Evolutionary conservation across 2,797 vertebrate species (phyloP), one percentile per base, ranked within the genome.

Genomic region (Rhodeus uyekii): DNA sequence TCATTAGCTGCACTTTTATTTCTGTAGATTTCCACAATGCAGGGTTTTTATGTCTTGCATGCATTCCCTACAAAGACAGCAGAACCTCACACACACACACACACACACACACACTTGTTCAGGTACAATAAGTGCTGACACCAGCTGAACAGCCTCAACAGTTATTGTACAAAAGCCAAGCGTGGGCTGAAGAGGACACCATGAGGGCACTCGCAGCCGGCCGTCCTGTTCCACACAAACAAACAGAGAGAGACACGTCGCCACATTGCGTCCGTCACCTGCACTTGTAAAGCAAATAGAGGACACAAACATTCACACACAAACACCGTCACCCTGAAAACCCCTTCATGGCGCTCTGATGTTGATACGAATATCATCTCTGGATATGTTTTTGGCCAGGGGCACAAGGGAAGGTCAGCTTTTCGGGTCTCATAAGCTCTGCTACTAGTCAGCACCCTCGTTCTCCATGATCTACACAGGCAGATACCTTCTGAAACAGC

Each of bases 141-240:
- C 12, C 2, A 8, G 75, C 82, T 84, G 55, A 61, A 86, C 68
- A 74, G 32, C 48, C 14, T 68, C 8, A 60, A 64, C 50, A 78
- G 58, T 53, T 76, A 32, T 42, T 84, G 80, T 71, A 69, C 46
- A 44, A 76, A 76, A 82, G 85, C 83, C 80, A 80, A 60, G 80
- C 81, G 83, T 86, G 83, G 83, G 83, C 82, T 78, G 39, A 77
- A 78, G 73, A 81, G 83, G 58, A 74, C 79, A 48, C 8, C 48
- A 61, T 39, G 73, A 81, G 68, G 77, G 68, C 68, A 84, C 53
- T 74, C 68, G 3, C 83, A 36, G 42, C 63, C 46, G 65, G 65
- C 29, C 53, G 44, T 39, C 32, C 58, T 42, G 14, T 39, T 63
- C 55, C 68, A 76, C 68, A 71, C 68, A 80, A 34, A 69, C 24